Conservation (phyloP, 2,888 invertebrate genomes). For the Scaptomyza tumidula region DNA sequence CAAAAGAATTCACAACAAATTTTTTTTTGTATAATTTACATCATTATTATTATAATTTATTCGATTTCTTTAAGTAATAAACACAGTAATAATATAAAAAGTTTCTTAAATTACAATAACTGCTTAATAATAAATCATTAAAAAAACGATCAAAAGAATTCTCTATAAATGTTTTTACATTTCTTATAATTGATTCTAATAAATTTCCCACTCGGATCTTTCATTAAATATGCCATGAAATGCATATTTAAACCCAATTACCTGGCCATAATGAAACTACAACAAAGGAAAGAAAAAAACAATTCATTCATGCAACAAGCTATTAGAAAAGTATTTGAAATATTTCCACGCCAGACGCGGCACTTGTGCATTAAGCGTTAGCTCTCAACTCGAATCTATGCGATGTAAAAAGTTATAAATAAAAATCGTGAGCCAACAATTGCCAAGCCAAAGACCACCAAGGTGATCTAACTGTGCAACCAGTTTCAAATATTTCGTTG, state of each 20-base stretch:
- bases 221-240: conserved; percentile 45
- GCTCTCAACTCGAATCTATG: conserved; percentile 31
- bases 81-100: too few species aligned
- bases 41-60: too few species aligned
- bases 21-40: too few species aligned
- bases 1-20: too few species aligned
- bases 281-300: conserved; percentile 5
- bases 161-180: neutral
- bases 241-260: conserved; percentile 46
- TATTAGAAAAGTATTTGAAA: conserved; percentile 77
- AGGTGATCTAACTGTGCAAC: conserved; percentile 56
- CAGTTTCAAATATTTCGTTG: conserved; percentile 57
- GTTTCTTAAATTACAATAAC: too few species aligned
- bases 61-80: too few species aligned
- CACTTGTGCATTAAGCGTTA: conserved; percentile 27
- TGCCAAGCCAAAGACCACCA: conserved; percentile 61
- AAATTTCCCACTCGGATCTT: neutral
- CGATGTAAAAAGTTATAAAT: conserved; percentile 42
- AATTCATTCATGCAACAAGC: conserved; percentile 65
- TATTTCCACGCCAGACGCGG: conserved; percentile 65
- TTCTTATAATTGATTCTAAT: too few species aligned
- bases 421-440: conserved; percentile 70
- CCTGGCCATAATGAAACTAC: conserved; percentile 28
- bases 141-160: neutral
- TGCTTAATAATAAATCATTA: neutral